Base-by-base conservation (phyloP, 2,113 vertebrate species). In the Amphiprion ocellaris region DNA sequence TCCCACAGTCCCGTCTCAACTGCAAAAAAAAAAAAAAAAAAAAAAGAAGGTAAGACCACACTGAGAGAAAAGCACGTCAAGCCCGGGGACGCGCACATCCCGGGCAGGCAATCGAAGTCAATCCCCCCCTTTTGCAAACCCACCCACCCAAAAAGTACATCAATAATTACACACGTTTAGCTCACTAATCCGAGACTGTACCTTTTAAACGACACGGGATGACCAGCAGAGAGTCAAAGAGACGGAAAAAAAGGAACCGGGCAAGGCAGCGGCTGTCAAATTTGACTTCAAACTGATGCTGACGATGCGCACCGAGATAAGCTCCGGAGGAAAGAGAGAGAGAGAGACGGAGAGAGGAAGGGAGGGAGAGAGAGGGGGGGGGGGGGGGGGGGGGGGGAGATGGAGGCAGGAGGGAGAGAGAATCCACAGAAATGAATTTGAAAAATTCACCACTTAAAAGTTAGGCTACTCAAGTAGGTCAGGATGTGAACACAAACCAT, bases 251-350 rank as follows among this genome's bases (percentile, higher is more conserved):
- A 69, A 72, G 75, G 80, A 52, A 88, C 56, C 79, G 39, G 82
- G 65, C 75, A 74, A 86, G 68, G 82, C 84, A 88, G 91, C 84
- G 85, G 87, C 84, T 92, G 92, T 91, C 89, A 91, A 89, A 89
- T 86, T 82, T 78, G 69, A 93, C 92, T 92, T 90, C 86, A 92
- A 90, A 93, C 89, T 92, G 92, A 79, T 91, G 92, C 91, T 90
- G 91, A 92, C 89, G 92, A 93, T 92, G 92, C 91, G 90, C 85
- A 87, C 90, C 44, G 82, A 93, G 92, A 93, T 93, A 92, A 94
- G 90, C 87, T 85, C 85, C 69, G 82, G 83, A 87, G 67, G 74
- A 69, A 80, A 66, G 82, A 69, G 78, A 47, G 73, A 16, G 77
- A 65, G 37, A 2, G 62, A 12, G 58, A 0, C 41, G 10, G 67